These are phyloP conservation scores for Argynnis bischoffii DNA, from an alignment of 2,888 invertebrate species.

Conservation along the genomic window DNA sequence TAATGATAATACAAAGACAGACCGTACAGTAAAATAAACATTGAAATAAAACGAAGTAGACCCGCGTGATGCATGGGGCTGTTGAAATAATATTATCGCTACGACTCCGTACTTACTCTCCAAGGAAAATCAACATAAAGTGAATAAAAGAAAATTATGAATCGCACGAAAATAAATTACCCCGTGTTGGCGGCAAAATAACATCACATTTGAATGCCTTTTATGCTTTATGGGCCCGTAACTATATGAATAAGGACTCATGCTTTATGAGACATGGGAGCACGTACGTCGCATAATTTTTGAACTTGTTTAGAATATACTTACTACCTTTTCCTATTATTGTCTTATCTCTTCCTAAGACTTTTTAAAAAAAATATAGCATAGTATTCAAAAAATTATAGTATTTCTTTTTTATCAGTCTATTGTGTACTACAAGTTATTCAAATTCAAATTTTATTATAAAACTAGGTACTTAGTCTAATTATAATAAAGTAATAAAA, in stretches of 20 bases:
- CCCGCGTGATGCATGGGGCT: conserved; percentile 72
- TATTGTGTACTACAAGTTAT: too few relatives aligned
- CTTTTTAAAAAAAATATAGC: background rate
- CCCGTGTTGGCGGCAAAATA: conserved; percentile 82
- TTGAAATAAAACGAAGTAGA: conserved; percentile 67
- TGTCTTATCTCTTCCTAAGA: conserved; percentile 1
- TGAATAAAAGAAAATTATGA: conserved; percentile 83
- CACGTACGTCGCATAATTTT: conserved; percentile 79
- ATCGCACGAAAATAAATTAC: conserved; percentile 82
- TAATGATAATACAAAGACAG: conserved; percentile 44
- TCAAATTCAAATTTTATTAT: too few relatives aligned
- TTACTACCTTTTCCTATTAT: too few relatives aligned
- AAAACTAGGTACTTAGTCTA: too few relatives aligned
- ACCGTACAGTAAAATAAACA: conserved; percentile 62
- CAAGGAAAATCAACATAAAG: conserved; percentile 82
- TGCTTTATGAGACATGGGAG: conserved; percentile 74
- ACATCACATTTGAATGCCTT: conserved; percentile 83
- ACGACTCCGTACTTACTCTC: conserved; percentile 77
- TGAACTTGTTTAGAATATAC: conserved; percentile 48
- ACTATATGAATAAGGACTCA: conserved; percentile 79
- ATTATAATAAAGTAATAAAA: too few relatives aligned
- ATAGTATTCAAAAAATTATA: too few relatives aligned
- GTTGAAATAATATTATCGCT: conserved; percentile 82
- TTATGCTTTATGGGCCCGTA: conserved; percentile 80
- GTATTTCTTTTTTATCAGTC: too few relatives aligned